Conservation (phyloP, 2,888 invertebrate genomes). For the Pelosia muscerda region DNA sequence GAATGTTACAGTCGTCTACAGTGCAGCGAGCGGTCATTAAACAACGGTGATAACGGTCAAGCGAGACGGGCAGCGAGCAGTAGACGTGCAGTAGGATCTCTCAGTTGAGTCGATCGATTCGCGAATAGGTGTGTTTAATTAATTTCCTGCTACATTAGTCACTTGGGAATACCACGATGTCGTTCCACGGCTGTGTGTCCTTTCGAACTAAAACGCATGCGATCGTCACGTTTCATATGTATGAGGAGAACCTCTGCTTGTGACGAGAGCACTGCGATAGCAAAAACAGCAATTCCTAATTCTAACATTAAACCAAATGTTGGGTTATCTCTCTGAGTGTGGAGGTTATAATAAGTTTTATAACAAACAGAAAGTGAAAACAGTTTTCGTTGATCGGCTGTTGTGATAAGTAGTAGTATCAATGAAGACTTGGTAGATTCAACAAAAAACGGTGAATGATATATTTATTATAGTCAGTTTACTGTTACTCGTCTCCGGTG, state of each 20-base stretch:
- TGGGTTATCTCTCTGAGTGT: background rate
- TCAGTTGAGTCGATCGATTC: background rate
- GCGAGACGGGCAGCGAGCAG: constrained; percentile 3
- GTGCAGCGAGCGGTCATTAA: constrained; percentile 12
- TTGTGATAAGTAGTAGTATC: background rate
- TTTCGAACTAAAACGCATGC: background rate
- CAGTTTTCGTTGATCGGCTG: background rate
- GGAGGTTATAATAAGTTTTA: background rate
- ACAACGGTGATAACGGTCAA: constrained; percentile 14
- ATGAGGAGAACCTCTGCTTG: background rate
- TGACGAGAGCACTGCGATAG: background rate
- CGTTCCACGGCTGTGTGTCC: background rate
- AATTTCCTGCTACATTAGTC: background rate
- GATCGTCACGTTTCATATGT: background rate
- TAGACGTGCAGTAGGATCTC: background rate
- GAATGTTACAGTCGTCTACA: background rate
- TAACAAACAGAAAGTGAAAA: background rate
- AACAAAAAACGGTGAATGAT: background rate
- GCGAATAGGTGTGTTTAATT: background rate
- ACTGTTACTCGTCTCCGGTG: background rate
- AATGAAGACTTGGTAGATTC: background rate
- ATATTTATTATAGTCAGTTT: background rate
- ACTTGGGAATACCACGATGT: background rate
- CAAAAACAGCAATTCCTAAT: background rate
- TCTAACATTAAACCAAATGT: background rate